Conservation (phyloP, 2,888 invertebrate genomes). For the Hartigia nigra region DNA sequence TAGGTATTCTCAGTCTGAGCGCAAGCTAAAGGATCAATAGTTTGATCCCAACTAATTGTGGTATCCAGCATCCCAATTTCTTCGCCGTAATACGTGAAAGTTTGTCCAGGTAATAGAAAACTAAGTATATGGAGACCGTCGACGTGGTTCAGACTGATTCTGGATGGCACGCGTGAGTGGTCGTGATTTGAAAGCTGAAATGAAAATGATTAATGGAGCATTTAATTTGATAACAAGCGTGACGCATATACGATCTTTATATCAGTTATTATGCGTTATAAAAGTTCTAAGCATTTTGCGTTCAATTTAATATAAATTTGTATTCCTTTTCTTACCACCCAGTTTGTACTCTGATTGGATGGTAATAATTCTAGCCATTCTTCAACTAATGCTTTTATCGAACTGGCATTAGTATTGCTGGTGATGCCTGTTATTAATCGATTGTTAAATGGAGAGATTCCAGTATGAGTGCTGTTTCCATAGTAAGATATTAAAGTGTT, state of each 20-base stretch:
- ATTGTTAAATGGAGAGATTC: constrained; percentile 52
- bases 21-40: constrained; percentile 46
- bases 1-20: constrained; percentile 28
- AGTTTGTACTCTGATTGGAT: constrained; percentile 52
- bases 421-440: constrained; percentile 46
- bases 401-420: constrained; percentile 39
- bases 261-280: neutral
- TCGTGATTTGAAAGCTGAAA: constrained; percentile 55
- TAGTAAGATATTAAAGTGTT: constrained; percentile 50
- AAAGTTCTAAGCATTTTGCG: neutral
- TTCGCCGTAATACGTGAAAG: constrained; percentile 68
- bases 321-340: constrained; percentile 48
- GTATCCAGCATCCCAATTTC: constrained; percentile 52
- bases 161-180: constrained; percentile 46
- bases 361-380: constrained; percentile 51
- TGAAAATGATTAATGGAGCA: neutral
- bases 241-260: neutral
- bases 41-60: constrained; percentile 34
- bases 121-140: constrained; percentile 68
- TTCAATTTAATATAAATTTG: neutral
- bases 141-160: constrained; percentile 50
- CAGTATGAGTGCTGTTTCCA: constrained; percentile 45
- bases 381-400: constrained; percentile 42
- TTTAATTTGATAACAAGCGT: neutral
- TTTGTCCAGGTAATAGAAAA: constrained; percentile 69